Evolutionary conservation across 1,140 invertebrate species (phyloP).

Genomic region (Dinothrombium tinctorium): DNA sequence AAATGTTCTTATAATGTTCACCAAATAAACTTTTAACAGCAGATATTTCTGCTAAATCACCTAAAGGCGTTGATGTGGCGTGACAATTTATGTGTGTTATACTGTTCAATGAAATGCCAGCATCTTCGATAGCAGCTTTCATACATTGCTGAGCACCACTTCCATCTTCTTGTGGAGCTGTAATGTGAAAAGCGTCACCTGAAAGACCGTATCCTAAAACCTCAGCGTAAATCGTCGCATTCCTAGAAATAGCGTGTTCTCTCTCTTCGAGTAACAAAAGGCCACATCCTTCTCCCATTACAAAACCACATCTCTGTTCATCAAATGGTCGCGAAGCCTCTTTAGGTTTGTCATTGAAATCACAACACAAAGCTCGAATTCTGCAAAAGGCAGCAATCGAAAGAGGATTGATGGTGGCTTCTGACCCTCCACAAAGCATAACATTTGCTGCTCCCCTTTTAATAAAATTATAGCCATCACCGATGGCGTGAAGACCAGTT

Average conservation of each 20-base stretch:
- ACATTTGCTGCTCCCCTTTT: conserved; percentile 54
- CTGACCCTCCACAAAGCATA: conserved; percentile 87
- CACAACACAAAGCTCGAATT: conserved; percentile 45
- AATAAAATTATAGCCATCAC: conserved; percentile 72
- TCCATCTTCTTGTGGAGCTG: conserved; percentile 67
- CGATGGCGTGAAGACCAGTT: conserved; percentile 62
- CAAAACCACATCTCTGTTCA: conserved; percentile 75
- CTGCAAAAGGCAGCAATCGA: conserved; percentile 63
- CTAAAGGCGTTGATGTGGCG: conserved; percentile 87
- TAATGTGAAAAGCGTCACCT: conserved; percentile 81
- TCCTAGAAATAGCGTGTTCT: conserved; percentile 48
- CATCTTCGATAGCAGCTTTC: conserved; percentile 52
- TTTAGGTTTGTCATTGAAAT: conserved; percentile 49
- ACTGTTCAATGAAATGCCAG: conserved; percentile 28
- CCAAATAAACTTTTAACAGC: conserved; percentile 39
- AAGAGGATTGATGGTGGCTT: conserved; percentile 67
- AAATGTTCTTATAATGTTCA: conserved; percentile 29
- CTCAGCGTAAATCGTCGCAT: conserved; percentile 71
- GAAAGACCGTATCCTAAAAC: conserved; percentile 85
- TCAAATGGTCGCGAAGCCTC: conserved; percentile 83
- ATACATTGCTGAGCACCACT: conserved; percentile 72
- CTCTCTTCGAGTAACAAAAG: conserved; percentile 73
- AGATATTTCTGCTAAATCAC: conserved; percentile 65
- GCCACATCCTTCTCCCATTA: conserved; percentile 88
- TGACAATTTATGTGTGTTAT: conserved; percentile 85